Conservation (phyloP, 1,140 invertebrate species). For the Zaprionus gabonicus region DNA sequence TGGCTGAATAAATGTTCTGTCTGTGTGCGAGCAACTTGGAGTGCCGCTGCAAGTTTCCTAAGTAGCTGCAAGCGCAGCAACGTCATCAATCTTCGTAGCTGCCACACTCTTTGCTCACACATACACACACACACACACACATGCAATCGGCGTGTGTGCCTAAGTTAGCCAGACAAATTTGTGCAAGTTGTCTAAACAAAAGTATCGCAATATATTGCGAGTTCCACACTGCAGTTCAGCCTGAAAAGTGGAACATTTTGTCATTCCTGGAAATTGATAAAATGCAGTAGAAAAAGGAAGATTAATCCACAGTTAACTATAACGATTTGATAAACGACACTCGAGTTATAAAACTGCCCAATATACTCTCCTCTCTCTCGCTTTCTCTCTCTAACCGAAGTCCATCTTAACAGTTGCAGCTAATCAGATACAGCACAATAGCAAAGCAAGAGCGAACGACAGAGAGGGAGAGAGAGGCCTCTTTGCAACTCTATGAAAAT, state of each 20-base stretch:
- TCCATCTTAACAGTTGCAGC: constrained; percentile 59
- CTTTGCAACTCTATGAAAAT: constrained; percentile 47
- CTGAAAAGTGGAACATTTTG: constrained; percentile 9
- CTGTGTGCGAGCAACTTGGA: constrained; percentile 30
- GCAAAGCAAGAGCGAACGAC: background rate
- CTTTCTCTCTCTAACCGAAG: constrained; percentile 16
- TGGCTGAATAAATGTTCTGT: constrained; percentile 63
- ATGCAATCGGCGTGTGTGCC: constrained; percentile 12
- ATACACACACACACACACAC: constrained; percentile 36
- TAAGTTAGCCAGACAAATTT: constrained; percentile 42
- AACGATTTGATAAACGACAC: constrained; percentile 3
- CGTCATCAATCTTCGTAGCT: constrained; percentile 72
- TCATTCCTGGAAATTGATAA: constrained; percentile 9
- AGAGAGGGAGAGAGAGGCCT: constrained; percentile 16
- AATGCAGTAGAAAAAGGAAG: constrained; percentile 5
- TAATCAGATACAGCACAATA: constrained; percentile 55
- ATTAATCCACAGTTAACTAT: background rate
- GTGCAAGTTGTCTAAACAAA: constrained; percentile 40
- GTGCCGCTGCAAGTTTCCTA: constrained; percentile 34
- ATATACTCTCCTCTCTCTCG: background rate
- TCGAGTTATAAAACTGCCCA: background rate
- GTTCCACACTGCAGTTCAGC: background rate
- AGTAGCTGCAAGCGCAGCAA: constrained; percentile 62
- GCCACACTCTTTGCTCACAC: constrained; percentile 43
- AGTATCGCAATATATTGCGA: constrained; percentile 48